These are phyloP conservation scores for Apodemia zela DNA, from an alignment of 2,888 invertebrate genomes.

Conservation along the genomic window DNA sequence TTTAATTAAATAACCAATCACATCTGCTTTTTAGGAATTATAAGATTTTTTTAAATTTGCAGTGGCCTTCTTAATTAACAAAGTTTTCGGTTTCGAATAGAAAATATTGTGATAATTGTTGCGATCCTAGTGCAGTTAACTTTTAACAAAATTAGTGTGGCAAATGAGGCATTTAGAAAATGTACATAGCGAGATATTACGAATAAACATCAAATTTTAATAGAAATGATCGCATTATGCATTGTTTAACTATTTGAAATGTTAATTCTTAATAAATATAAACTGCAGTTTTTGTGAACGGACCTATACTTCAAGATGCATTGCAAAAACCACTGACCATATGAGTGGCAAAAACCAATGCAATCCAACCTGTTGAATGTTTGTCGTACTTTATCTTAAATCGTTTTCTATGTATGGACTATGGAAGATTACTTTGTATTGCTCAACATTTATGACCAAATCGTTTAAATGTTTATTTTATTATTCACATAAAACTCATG, in stretches of 20 bases:
- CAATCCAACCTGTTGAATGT: slow-evolving; percentile 10
- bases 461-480: slow-evolving; percentile 3
- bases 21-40: too few relatives aligned
- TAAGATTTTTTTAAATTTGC: too few relatives aligned
- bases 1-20: too few relatives aligned
- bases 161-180: background rate
- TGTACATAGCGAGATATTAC: background rate
- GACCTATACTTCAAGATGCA: slow-evolving; percentile 10
- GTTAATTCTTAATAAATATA: background rate
- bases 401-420: slow-evolving; percentile 12
- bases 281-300: slow-evolving; percentile 7
- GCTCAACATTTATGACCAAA: slow-evolving; percentile 8
- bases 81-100: too few relatives aligned
- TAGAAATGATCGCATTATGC: background rate
- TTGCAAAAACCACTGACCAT: background rate
- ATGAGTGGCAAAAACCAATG: background rate
- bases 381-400: slow-evolving; percentile 16
- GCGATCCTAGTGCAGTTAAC: too few relatives aligned
- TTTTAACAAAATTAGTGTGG: background rate
- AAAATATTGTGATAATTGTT: too few relatives aligned
- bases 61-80: too few relatives aligned
- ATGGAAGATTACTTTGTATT: slow-evolving; percentile 4
- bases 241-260: background rate
- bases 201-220: background rate
- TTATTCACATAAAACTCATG: background rate